Percentiles rank a stretch among this genome's conserved stretches.
Conservation (phyloP, 2,797 vertebrate genomes). For the Manis pentadactyla region DNA sequence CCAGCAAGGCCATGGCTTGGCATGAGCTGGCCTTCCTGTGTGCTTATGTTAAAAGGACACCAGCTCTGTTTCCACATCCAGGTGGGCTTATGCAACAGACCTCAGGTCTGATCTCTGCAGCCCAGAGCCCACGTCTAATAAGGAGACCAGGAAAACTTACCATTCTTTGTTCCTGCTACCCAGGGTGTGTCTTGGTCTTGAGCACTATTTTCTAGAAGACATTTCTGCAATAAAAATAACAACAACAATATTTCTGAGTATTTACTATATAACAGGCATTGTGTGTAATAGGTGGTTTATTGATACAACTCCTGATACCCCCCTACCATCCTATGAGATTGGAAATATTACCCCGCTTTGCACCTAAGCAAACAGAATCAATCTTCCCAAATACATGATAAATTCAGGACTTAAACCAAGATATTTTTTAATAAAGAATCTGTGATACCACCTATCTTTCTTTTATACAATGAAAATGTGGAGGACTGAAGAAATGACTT, state of each 20-base stretch:
- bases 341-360: background rate
- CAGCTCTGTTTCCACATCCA: background rate
- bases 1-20: too few relatives aligned
- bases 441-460: background rate
- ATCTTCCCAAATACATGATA: background rate
- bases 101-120: background rate
- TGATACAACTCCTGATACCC: background rate
- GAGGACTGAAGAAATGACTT: background rate
- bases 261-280: background rate
- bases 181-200: background rate
- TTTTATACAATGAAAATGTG: background rate
- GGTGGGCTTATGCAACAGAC: fast-evolving
- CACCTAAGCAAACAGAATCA: background rate
- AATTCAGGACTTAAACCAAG: background rate
- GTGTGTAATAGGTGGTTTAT: background rate
- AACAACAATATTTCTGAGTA: background rate
- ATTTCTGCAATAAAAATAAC: background rate
- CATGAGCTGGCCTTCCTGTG: background rate
- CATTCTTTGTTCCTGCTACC: background rate
- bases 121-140: background rate
- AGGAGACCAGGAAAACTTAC: background rate
- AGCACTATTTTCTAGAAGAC: background rate
- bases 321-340: background rate
- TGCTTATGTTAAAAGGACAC: background rate
- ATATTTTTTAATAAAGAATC: background rate